Conservation (phyloP, 1,140 invertebrate genomes). For the Rhynchophorus ferrugineus region DNA sequence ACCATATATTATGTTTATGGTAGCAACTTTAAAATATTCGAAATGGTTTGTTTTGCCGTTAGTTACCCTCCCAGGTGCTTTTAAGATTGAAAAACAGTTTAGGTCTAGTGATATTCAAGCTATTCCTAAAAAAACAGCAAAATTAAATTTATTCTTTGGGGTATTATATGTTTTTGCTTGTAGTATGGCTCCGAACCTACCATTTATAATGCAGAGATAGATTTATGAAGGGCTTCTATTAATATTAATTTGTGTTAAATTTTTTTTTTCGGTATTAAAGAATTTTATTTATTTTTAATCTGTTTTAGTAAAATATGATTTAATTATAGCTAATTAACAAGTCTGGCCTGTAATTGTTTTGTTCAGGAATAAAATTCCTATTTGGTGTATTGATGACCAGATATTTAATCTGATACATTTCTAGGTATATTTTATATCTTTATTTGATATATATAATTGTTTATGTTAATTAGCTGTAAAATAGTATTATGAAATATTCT, state of each 20-base stretch:
- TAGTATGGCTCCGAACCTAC: conserved; percentile 52
- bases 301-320: background rate
- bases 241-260: conserved; percentile 25
- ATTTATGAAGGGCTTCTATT: conserved; percentile 23
- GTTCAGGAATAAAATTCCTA: background rate
- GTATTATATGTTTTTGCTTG: conserved; percentile 80
- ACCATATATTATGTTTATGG: conserved; percentile 83
- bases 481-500: too few species aligned
- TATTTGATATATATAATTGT: too few species aligned
- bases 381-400: too few species aligned
- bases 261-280: conserved; percentile 23
- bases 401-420: too few species aligned
- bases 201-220: conserved; percentile 42
- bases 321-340: background rate
- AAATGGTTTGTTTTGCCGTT: conserved; percentile 83
- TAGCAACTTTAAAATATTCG: conserved; percentile 74
- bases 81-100: conserved; percentile 85
- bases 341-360: background rate
- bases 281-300: background rate
- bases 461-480: too few species aligned
- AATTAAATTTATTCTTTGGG: conserved; percentile 85
- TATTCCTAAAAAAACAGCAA: conserved; percentile 81
- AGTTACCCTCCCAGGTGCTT: conserved; percentile 77
- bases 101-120: conserved; percentile 66
- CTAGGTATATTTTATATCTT: too few species aligned